Conservation (phyloP, 2,888 invertebrate genomes). For the Ectobius pallidus region DNA sequence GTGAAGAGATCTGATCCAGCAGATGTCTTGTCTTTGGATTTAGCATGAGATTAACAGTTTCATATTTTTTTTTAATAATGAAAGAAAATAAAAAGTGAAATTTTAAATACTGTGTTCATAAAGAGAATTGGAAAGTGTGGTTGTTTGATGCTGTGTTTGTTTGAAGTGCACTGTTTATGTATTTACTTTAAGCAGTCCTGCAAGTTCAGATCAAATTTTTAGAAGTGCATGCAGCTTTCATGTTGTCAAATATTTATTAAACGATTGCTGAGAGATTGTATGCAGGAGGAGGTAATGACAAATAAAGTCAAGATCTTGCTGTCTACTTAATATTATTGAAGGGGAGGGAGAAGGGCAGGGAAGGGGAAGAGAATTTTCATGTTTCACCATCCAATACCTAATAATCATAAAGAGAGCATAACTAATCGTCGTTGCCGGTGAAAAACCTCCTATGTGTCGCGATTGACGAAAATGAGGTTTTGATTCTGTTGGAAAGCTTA, state of each 20-base stretch:
- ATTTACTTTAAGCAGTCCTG: too few species aligned
- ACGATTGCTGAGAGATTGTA: too few species aligned
- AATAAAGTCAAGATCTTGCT: too few species aligned
- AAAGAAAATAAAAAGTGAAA: constrained; percentile 11
- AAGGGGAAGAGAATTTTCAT: neutral
- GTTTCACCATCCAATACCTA: neutral
- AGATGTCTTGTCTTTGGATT: constrained; percentile 6
- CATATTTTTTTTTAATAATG: constrained; percentile 11
- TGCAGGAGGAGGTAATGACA: neutral
- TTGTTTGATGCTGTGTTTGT: neutral
- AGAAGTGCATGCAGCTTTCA: constrained; percentile 37
- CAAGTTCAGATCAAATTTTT: neutral
- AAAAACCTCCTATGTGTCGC: too few species aligned
- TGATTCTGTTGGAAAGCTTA: too few species aligned
- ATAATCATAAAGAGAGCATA: neutral
- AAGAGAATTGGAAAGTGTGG: neutral
- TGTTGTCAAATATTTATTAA: constrained; percentile 16
- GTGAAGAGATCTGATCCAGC: constrained; percentile 20
- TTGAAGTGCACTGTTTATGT: constrained; percentile 18
- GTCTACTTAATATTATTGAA: too few species aligned
- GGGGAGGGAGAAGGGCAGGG: neutral
- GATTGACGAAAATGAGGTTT: too few species aligned
- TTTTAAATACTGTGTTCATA: neutral
- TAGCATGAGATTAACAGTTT: neutral
- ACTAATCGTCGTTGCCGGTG: too few species aligned